Base-by-base conservation (phyloP, 2,888 invertebrate species). In the Lochmaea crataegi region DNA sequence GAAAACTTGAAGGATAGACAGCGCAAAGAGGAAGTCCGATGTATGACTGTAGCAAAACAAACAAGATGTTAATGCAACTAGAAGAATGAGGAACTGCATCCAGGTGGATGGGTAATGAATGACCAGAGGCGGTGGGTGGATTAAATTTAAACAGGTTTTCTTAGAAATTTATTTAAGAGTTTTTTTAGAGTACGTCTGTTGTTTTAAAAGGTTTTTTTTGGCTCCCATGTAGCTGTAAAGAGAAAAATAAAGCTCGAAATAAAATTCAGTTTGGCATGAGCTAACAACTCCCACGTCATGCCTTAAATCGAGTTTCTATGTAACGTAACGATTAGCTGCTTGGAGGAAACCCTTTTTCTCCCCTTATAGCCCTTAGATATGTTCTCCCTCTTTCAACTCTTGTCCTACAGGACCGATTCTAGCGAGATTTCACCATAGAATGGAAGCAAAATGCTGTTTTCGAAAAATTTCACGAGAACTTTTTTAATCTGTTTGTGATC, bases 41-140 rank as follows among this genome's bases (percentile, higher is more conserved):
- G 85, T 82, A 85, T 82, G 82, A 81, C 82, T 82, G 82, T 85
- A 86, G 81, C 86, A 86, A 86, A 86, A 86, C 86, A 86, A 84
- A 84, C 79, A 79, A 67, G 76, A 76, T 76, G 78, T 71, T 77
- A 79, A 79, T 78, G 73, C 73, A 73, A 4, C 57, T 70, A 64
- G 11, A 63, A 42, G 32, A 42, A 63, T 38, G 41, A 42, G 61
- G 42, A 63, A 41, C 11, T 63, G 42, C 61, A 63, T 42, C 38
- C 61, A 41, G 61, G 41, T 63, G 38, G 16, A 41, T 42, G 18
- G 41, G 32, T 32, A 45, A n/a, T n/a, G 1, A 32, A 10, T 58
- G 58, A 58, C 32, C 58, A 58, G 14, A 26, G 58, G 32, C 57
- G 57, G 57, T 58, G 57, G 5, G n/a, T 7, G 51, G 2, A 53